Evolutionary conservation across 2,888 invertebrate genomes (phyloP).

Genomic region (Paralinhomoeus sp.): DNA sequence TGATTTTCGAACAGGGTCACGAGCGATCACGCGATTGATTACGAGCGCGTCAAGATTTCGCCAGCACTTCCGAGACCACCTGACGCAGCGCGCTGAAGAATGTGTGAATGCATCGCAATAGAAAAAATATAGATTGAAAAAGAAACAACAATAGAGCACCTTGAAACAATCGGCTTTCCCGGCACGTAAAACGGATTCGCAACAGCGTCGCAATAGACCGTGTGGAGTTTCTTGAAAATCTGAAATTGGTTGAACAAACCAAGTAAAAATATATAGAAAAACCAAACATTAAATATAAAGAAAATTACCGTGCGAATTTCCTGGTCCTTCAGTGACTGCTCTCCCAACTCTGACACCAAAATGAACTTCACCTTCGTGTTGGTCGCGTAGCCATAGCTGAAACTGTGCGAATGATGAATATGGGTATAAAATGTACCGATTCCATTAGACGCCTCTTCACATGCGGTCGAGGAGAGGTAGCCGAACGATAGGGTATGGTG

Average conservation of each 20-base stretch:
- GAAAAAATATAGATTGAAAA: no score
- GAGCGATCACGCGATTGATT: no score
- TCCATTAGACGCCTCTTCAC: no score
- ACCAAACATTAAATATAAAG: not conserved
- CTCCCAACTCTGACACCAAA: not conserved
- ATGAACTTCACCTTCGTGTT: slow-evolving; percentile 62
- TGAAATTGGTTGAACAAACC: slow-evolving; percentile 20
- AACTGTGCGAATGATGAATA: not conserved
- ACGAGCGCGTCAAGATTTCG: no score
- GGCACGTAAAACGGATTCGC: slow-evolving; percentile 89
- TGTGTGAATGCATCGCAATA: no score
- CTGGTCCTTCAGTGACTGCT: slow-evolving; percentile 1
- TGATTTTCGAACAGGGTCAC: no score
- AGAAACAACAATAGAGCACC: no score
- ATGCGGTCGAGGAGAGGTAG: no score
- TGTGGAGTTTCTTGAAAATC: slow-evolving; percentile 68
- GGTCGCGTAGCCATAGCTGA: slow-evolving; percentile 61
- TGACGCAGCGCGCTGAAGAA: no score
- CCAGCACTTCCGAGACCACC: no score
- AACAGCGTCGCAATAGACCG: slow-evolving; percentile 68
- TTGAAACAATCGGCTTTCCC: slow-evolving; percentile 37
- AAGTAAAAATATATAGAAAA: not conserved
- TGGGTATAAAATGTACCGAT: not conserved
- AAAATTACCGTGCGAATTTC: slow-evolving; percentile 7
- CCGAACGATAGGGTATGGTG: no score